Base-by-base conservation (phyloP, 1,140 invertebrate genomes). In the Brachionus rubens region DNA sequence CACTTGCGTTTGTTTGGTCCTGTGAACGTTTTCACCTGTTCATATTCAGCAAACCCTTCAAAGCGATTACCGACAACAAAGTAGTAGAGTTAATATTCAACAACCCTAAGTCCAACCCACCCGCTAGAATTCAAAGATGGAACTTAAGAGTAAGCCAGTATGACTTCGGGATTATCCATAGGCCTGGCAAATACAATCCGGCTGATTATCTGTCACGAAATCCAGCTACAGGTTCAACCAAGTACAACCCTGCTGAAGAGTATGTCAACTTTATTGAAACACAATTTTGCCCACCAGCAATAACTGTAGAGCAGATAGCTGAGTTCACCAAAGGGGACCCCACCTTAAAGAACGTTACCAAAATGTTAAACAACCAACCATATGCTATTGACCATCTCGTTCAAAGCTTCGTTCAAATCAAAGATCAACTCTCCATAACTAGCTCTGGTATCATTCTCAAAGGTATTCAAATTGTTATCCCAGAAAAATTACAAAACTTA, bases 381-480 rank as follows among this genome's bases (percentile, higher is more conserved):
- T 9, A 36, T 9, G 33, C 9, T 36, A 14, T 16, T 40, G 21
- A 30, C 21, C 28, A 47, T 12, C 14, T 9, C n/a, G 19, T 47
- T 12, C 21, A 54, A 28, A 26, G 24, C 26, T 14, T 30, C 24
- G 28, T 21, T 41, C 33, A 59, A 76, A 5, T 26, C 24, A 54
- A 26, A 54, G 14, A 26, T 24, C 52, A 54, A 14, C 21, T 26
- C 2, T 3, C 14, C 4, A 28, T 26, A 12, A 26, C 52, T 3
- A 54, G 12, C 28, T 26, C 3, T 14, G 75, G 36, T 9, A 24
- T 79, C n/a, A 46, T 79, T 46, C 76, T 77, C 6, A n/a, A 70
- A 77, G 24, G 41, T 5, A 56, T 54, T n/a, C 70, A 65, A 30
- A 77, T 80, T 26, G 72, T 80, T 5, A 75, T 80, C 10, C 79